Conservation (phyloP, 64 coral and sea anemone genomes). For the Montipora cactus region DNA sequence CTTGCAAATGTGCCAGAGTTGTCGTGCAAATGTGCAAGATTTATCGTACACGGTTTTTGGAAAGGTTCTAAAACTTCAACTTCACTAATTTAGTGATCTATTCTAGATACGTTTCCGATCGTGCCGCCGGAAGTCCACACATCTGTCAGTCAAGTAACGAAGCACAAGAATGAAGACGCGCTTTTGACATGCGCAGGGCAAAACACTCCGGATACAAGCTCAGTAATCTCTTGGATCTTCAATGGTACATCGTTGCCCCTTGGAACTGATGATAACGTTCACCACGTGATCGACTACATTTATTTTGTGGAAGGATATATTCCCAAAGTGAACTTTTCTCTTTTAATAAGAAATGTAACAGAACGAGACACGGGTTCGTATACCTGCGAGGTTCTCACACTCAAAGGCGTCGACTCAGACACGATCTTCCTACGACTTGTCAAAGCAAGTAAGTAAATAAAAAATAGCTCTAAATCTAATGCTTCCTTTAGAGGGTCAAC, state of each 20-base stretch:
- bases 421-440: conserved; percentile 21
- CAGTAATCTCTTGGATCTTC: conserved; percentile 17
- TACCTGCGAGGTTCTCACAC: not conserved
- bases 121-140: conserved; percentile 1
- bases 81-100: not conserved
- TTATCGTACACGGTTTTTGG: no score
- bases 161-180: not conserved
- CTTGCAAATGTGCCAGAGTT: no score
- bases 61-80: no score
- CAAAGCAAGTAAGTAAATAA: not conserved
- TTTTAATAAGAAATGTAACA: conserved; percentile 24
- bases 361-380: conserved; percentile 14
- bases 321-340: conserved; percentile 33
- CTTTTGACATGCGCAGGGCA: conserved; percentile 7
- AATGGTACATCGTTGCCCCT: not conserved
- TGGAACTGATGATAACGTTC: not conserved
- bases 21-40: no score
- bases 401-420: not conserved
- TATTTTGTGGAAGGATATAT: not conserved
- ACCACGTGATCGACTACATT: not conserved
- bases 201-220: not conserved
- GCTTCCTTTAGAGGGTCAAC: no score
- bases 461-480: not conserved
- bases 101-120: not conserved
- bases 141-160: not conserved